Evolutionary conservation across 2,888 invertebrate species (phyloP).

Genomic region (Rhingia rostrata): DNA sequence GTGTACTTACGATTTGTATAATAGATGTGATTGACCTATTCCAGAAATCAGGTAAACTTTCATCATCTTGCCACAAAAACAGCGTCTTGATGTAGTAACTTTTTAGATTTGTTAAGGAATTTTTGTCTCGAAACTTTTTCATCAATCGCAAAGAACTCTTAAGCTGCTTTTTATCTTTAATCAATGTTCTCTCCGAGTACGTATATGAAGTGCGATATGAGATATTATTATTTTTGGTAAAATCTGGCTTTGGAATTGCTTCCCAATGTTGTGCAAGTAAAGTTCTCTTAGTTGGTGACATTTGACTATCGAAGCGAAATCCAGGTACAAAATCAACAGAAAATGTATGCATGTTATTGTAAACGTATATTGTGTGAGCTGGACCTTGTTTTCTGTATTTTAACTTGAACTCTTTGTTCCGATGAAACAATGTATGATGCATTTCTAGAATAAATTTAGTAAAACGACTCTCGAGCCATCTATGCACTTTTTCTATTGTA

Average conservation of each 20-base stretch:
- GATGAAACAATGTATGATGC: not conserved
- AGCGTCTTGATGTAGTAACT: conserved; percentile 50
- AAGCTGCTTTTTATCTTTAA: conserved; percentile 5
- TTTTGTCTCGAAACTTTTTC: conserved; percentile 33
- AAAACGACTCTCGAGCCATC: conserved; percentile 24
- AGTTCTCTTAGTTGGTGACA: not conserved
- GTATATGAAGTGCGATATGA: conserved; percentile 35
- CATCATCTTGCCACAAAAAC: conserved; percentile 33
- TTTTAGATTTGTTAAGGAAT: conserved; percentile 26
- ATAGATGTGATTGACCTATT: conserved; percentile 9
- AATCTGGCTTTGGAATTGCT: conserved; percentile 16
- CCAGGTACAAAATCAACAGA: conserved; percentile 17
- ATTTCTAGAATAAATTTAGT: not conserved
- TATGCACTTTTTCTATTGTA: conserved; percentile 38
- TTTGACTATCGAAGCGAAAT: not conserved
- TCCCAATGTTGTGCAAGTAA: not conserved
- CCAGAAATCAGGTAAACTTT: conserved; percentile 4
- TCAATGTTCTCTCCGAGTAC: conserved; percentile 10
- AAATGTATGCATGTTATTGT: not conserved
- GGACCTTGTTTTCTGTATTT: not conserved
- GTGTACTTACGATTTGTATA: conserved; percentile 16
- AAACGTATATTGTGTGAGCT: conserved; percentile 27
- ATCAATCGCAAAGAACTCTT: conserved; percentile 20
- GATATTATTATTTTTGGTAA: not conserved
- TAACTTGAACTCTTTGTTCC: not conserved